Conservation (phyloP, 2,888 invertebrate genomes). For the Polydrusus cervinus region DNA sequence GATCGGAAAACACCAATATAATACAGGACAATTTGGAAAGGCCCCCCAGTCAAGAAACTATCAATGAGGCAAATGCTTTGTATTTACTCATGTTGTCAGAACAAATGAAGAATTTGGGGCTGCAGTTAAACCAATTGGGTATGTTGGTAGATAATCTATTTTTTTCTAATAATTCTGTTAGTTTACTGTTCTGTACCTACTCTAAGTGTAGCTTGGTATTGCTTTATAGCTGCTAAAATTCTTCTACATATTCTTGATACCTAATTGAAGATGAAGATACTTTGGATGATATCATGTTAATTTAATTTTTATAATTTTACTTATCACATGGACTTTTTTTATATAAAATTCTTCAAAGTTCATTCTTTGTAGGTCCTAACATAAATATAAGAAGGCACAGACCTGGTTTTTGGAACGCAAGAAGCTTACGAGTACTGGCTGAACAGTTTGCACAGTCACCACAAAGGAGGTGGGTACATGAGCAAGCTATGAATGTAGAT, state of each 20-base stretch:
- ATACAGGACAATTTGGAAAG: background rate
- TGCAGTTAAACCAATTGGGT: conserved; percentile 15
- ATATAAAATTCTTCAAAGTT: too few species aligned
- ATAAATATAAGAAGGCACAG: background rate
- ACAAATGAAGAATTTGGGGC: conserved; percentile 34
- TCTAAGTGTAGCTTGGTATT: too few species aligned
- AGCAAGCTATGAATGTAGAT: conserved; percentile 73
- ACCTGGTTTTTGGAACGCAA: conserved; percentile 27
- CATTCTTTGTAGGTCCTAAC: too few species aligned
- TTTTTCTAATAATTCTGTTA: background rate
- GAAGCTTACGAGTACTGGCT: conserved; percentile 26
- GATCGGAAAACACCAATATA: background rate
- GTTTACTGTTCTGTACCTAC: too few species aligned
- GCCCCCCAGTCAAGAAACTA: conserved; percentile 18
- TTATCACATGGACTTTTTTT: too few species aligned
- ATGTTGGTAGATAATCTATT: background rate
- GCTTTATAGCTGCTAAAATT: too few species aligned
- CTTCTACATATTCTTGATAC: too few species aligned
- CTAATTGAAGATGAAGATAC: too few species aligned
- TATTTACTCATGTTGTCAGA: conserved; percentile 40
- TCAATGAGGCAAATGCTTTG: conserved; percentile 41
- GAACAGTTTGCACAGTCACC: conserved; percentile 72
- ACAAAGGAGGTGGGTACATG: conserved; percentile 72
- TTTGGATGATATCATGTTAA: too few species aligned
- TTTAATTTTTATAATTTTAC: too few species aligned